Percentiles rank a stretch among this genome's conserved stretches.
These are phyloP conservation scores for Anastatus disparis DNA, from an alignment of 1,140 invertebrate genomes.

Conservation along the genomic window DNA sequence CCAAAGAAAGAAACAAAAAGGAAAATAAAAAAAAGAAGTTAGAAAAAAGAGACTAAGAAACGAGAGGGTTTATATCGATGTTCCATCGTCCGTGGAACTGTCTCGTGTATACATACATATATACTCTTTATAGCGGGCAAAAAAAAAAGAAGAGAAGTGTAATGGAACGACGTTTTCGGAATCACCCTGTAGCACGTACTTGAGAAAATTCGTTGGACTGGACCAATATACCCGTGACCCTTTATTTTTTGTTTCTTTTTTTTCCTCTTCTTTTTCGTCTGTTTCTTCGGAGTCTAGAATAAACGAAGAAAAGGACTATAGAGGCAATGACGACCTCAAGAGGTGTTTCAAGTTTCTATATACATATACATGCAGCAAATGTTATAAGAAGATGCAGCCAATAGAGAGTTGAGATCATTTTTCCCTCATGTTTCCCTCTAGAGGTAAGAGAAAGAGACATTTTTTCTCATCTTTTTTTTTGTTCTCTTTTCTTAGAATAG, in stretches of 20 bases:
- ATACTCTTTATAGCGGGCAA: too few relatives aligned
- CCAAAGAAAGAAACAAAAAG: not conserved
- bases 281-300: not conserved
- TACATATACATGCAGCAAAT: not conserved
- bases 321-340: not conserved
- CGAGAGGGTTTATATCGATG: conserved; percentile 26
- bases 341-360: not conserved
- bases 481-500: too few relatives aligned
- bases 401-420: not conserved
- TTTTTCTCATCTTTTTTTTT: not conserved
- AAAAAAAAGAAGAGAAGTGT: too few relatives aligned
- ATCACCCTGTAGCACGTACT: conserved; percentile 48
- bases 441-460: conserved; percentile 8
- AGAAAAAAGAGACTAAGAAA: not conserved
- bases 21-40: not conserved
- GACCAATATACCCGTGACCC: conserved; percentile 12
- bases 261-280: not conserved
- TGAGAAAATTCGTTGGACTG: conserved; percentile 34
- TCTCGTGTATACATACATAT: not conserved
- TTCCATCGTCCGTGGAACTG: conserved; percentile 40
- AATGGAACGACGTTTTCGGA: conserved; percentile 46
- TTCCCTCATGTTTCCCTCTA: not conserved
- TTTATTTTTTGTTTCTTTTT: not conserved
- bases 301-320: not conserved
- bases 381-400: not conserved